Percentiles rank a stretch among this genome's conserved stretches.
phyloP scores from a whole-genome alignment of 2,113 vertebrate species.

The Pterocles orientalis region DNA sequence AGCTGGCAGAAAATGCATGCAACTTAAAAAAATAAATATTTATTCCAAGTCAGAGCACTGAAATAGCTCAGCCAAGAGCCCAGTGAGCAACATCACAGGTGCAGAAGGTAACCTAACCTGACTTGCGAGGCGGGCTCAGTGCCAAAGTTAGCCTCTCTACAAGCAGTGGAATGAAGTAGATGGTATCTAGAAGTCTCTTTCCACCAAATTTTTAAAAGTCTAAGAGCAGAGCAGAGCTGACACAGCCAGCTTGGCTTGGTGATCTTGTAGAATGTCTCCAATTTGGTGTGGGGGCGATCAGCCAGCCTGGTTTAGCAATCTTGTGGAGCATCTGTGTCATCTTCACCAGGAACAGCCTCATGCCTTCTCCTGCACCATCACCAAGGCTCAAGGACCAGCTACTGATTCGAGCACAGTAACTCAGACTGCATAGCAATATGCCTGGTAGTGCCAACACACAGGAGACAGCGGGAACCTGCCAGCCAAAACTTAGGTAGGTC shows the following conservation, averaged over 20 bases:
- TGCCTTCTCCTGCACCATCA: accelerated
- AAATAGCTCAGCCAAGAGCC: neutral
- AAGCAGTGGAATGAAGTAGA: accelerated
- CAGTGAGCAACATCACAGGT: neutral
- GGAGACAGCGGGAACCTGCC: neutral
- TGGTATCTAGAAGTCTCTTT: neutral
- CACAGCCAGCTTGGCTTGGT: neutral
- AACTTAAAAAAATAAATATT: neutral
- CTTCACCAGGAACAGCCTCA: neutral
- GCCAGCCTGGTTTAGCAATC: accelerated
- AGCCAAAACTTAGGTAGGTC: neutral
- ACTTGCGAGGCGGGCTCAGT: neutral
- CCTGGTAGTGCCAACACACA: neutral
- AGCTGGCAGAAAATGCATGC: constrained; percentile 6
- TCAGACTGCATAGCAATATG: accelerated
- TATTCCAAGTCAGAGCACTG: neutral
- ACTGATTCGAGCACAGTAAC: accelerated
- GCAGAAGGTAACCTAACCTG: neutral
- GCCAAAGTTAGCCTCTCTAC: neutral
- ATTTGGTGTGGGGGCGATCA: accelerated
- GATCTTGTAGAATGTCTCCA: too few species aligned
- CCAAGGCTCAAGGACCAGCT: neutral
- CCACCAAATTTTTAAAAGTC: neutral
- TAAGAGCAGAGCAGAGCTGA: neutral
- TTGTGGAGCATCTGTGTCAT: accelerated